Conservation (phyloP, 2,888 invertebrate species). For the Pecten maximus region DNA sequence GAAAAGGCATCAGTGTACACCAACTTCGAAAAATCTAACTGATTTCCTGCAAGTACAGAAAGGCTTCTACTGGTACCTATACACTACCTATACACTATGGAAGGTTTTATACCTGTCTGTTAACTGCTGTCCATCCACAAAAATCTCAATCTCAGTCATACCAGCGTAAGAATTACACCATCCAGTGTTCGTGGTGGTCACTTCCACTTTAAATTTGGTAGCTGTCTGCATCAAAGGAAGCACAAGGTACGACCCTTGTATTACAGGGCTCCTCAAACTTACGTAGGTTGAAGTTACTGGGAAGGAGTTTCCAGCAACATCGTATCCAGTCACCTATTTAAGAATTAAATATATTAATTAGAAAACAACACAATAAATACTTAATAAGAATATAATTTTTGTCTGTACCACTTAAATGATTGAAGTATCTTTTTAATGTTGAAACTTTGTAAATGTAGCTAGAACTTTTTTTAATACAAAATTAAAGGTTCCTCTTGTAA, state of each 20-base stretch:
- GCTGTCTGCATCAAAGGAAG: conserved; percentile 62
- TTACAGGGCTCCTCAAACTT: conserved; percentile 49
- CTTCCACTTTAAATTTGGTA: conserved; percentile 60
- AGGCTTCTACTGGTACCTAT: not conserved
- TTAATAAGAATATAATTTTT: too few species aligned
- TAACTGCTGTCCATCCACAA: conserved; percentile 59
- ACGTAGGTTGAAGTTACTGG: conserved; percentile 66
- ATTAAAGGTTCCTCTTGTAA: too few species aligned
- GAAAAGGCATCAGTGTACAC: too few species aligned
- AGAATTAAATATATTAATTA: too few species aligned
- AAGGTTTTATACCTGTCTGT: conserved; percentile 56
- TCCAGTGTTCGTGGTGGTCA: conserved; percentile 41
- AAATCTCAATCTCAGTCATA: conserved; percentile 71
- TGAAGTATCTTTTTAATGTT: too few species aligned
- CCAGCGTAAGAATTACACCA: conserved; percentile 56
- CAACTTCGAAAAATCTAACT: not conserved
- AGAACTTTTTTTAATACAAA: too few species aligned
- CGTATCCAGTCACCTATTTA: conserved; percentile 64
- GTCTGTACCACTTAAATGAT: too few species aligned
- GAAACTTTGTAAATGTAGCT: too few species aligned
- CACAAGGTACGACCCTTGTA: conserved; percentile 68
- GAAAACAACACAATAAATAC: too few species aligned
- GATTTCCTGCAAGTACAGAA: not conserved
- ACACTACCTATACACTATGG: not conserved
- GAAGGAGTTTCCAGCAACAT: conserved; percentile 54